A percentile compares a stretch with the other conserved stretches of the same genome.
Evolutionary conservation across 2,113 vertebrate genomes (phyloP).

Genomic region (Halcyon malimbica): DNA sequence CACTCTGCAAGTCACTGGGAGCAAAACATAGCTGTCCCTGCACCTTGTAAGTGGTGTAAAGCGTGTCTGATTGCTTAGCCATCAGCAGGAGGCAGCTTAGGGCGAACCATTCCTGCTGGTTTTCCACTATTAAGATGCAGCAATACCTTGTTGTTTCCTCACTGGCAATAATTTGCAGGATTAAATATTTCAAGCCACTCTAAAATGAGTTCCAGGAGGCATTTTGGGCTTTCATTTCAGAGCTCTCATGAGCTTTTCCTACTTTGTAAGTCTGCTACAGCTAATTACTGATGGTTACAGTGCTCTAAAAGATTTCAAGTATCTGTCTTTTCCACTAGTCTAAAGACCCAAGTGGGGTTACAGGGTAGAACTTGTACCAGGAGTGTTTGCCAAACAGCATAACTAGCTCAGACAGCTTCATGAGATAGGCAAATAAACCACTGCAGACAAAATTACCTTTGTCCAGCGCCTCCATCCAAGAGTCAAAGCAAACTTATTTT

Average conservation of each 20-base stretch:
- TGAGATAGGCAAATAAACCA: slow-evolving; percentile 15
- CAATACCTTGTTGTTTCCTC: slow-evolving; percentile 47
- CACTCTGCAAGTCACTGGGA: background rate
- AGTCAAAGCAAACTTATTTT: background rate
- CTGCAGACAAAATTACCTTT: slow-evolving; percentile 10
- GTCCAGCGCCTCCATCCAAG: background rate
- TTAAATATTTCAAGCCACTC: slow-evolving; percentile 61
- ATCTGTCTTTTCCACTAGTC: slow-evolving; percentile 41
- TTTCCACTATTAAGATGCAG: slow-evolving; percentile 24
- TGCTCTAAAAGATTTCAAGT: slow-evolving; percentile 20
- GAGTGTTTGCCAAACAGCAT: slow-evolving; percentile 42
- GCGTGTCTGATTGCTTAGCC: background rate
- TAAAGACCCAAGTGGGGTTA: slow-evolving; percentile 36
- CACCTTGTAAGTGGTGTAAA: background rate
- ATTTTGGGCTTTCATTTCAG: slow-evolving; percentile 54
- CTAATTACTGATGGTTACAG: slow-evolving; percentile 57
- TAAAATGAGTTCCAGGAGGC: slow-evolving; percentile 62
- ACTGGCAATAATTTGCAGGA: slow-evolving; percentile 61
- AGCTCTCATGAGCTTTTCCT: slow-evolving; percentile 47
- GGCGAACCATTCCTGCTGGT: slow-evolving; percentile 24
- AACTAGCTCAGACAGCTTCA: background rate
- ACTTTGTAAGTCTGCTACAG: slow-evolving; percentile 33
- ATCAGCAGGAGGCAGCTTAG: slow-evolving; percentile 30
- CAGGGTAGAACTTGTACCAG: background rate
- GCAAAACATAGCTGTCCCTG: background rate